phyloP scores from a whole-genome alignment of 2,797 vertebrate genomes.

The Streptopelia turtur region DNA sequence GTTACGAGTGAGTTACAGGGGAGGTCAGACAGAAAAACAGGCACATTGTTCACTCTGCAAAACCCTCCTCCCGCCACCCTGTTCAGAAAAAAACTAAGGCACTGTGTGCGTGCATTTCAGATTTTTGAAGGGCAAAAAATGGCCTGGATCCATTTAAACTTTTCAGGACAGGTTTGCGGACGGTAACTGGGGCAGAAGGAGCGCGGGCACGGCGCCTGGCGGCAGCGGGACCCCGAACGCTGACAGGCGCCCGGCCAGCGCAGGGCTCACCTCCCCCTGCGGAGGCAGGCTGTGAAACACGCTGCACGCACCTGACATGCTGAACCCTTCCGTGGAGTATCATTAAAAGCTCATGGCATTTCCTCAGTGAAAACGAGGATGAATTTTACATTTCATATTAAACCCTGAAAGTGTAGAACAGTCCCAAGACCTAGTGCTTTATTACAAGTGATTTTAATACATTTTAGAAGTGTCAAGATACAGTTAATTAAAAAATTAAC shows the following conservation, averaged over 20 bases:
- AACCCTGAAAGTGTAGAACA: neutral
- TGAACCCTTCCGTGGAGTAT: neutral
- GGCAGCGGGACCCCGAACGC: neutral
- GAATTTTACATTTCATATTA: neutral
- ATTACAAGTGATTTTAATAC: neutral
- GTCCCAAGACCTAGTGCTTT: neutral
- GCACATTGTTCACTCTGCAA: neutral
- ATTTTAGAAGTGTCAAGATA: neutral
- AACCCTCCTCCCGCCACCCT: no score
- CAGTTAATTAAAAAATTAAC: neutral
- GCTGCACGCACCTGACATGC: neutral
- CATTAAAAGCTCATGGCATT: neutral
- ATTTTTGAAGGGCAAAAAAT: neutral
- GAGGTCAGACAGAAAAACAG: neutral
- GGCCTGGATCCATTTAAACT: neutral
- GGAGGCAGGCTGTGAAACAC: neutral
- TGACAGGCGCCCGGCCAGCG: neutral
- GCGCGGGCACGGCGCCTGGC: fast-evolving
- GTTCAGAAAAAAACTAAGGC: neutral
- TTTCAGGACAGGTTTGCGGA: neutral
- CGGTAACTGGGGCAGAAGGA: neutral
- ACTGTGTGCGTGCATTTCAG: neutral
- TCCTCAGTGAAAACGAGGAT: neutral
- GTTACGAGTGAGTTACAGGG: neutral
- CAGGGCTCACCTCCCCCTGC: neutral